Evolutionary conservation across 64 coral and sea anemone species (phyloP).

Genomic region (Cladopsammia gracilis): DNA sequence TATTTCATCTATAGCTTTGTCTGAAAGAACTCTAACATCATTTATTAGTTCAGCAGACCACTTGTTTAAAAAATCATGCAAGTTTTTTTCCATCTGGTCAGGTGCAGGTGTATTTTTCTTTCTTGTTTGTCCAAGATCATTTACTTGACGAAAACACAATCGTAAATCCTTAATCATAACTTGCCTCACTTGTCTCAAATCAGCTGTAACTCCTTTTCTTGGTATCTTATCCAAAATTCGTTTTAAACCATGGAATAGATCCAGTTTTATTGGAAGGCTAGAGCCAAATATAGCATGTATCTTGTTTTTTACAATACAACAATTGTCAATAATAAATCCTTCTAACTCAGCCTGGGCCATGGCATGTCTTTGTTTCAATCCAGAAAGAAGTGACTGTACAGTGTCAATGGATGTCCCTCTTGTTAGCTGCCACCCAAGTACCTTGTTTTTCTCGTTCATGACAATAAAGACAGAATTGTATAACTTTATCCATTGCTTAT

Average conservation of each 20-base stretch:
- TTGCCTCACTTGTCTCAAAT: constrained; percentile 21
- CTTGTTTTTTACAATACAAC: constrained; percentile 57
- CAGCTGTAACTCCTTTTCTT: constrained; percentile 35
- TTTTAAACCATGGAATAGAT: constrained; percentile 63
- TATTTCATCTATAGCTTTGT: constrained; percentile 54
- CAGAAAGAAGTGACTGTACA: constrained; percentile 28
- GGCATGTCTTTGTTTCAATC: constrained; percentile 45
- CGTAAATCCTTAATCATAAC: constrained; percentile 49
- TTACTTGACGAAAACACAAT: constrained; percentile 36
- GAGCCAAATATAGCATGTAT: constrained; percentile 35
- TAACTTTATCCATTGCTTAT: constrained; percentile 47
- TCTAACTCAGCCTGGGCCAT: constrained; percentile 11
- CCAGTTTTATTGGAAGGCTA: constrained; percentile 53
- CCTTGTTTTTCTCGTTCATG: constrained; percentile 68
- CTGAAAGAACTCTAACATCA: constrained; percentile 24
- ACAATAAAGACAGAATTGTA: constrained; percentile 68
- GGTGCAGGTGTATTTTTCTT: constrained; percentile 29
- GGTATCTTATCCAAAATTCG: constrained; percentile 51
- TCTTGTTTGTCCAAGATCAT: constrained; percentile 27
- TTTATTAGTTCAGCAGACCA: constrained; percentile 36
- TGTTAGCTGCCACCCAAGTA: constrained; percentile 61
- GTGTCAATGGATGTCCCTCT: constrained; percentile 57
- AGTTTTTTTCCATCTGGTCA: constrained; percentile 44
- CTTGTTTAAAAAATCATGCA: constrained; percentile 46
- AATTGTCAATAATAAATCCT: constrained; percentile 60